Conservation (phyloP, 2,797 vertebrate genomes). For the Gobio occitaniae region DNA sequence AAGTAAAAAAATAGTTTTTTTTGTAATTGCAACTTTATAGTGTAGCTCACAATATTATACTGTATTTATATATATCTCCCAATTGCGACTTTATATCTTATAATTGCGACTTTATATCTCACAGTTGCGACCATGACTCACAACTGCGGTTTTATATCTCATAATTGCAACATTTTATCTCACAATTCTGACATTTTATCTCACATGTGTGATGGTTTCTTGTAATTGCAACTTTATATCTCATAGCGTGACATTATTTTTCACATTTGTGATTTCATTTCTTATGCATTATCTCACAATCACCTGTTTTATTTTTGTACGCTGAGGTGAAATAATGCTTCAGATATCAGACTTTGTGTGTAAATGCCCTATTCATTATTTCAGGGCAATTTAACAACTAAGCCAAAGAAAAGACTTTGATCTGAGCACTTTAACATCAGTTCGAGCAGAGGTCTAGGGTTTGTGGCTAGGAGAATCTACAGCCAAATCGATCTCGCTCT, state of each 20-base stretch:
- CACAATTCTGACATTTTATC: not conserved
- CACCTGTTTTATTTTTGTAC: not conserved
- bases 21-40: not conserved
- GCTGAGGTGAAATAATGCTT: not conserved
- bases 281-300: not conserved
- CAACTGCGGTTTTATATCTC: too few relatives aligned
- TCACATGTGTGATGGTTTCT: not conserved
- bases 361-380: slow-evolving; percentile 14
- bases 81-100: not conserved
- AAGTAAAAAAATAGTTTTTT: not conserved
- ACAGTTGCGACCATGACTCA: not conserved
- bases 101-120: not conserved
- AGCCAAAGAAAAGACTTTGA: slow-evolving; percentile 29
- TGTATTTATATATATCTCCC: not conserved
- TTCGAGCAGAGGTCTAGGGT: slow-evolving; percentile 1
- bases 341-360: not conserved
- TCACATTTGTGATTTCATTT: not conserved
- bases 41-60: not conserved
- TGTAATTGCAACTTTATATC: not conserved
- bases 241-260: not conserved
- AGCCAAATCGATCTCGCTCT: not conserved
- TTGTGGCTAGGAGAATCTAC: slow-evolving; percentile 17
- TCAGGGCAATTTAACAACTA: slow-evolving; percentile 12
- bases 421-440: slow-evolving; percentile 14
- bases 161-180: not conserved